These are phyloP conservation scores for Euzetes globulus DNA, from an alignment of 2,888 invertebrate genomes.

Conservation along the genomic window DNA sequence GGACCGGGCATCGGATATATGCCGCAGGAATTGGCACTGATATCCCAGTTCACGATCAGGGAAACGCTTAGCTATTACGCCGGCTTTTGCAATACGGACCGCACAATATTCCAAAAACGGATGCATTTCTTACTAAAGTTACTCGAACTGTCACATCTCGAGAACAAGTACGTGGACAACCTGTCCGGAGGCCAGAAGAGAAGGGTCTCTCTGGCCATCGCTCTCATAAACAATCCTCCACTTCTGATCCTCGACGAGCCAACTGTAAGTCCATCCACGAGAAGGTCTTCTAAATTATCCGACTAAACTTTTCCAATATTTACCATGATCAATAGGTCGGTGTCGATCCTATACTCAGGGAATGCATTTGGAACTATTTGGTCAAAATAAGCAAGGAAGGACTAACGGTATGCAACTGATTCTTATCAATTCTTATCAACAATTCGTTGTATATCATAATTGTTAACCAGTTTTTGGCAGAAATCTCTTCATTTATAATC, in stretches of 20 bases:
- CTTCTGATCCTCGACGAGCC: slow-evolving; percentile 75
- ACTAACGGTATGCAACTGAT: slow-evolving; percentile 16
- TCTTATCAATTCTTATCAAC: background rate
- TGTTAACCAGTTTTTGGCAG: too few species aligned
- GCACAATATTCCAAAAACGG: slow-evolving; percentile 41
- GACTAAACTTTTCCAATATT: background rate
- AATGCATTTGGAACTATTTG: slow-evolving; percentile 34
- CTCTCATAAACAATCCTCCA: slow-evolving; percentile 85
- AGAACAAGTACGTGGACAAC: slow-evolving; percentile 28
- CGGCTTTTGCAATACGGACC: slow-evolving; percentile 46
- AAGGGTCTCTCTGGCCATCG: slow-evolving; percentile 82
- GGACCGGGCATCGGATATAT: slow-evolving; percentile 90
- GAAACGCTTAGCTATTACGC: slow-evolving; percentile 50
- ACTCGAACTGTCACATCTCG: slow-evolving; percentile 47
- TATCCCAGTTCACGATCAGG: slow-evolving; percentile 46
- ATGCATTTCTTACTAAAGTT: slow-evolving; percentile 48
- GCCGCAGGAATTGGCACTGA: slow-evolving; percentile 58
- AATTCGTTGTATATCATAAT: too few species aligned
- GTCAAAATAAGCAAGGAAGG: slow-evolving; percentile 32
- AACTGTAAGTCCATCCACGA: background rate
- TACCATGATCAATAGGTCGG: slow-evolving; percentile 19
- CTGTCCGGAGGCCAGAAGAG: slow-evolving; percentile 74
- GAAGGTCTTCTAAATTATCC: background rate
- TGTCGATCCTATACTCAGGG: slow-evolving; percentile 35
- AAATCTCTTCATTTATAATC: too few species aligned